Conservation (phyloP, 2,888 invertebrate species). For the Teleogryllus oceanicus region DNA sequence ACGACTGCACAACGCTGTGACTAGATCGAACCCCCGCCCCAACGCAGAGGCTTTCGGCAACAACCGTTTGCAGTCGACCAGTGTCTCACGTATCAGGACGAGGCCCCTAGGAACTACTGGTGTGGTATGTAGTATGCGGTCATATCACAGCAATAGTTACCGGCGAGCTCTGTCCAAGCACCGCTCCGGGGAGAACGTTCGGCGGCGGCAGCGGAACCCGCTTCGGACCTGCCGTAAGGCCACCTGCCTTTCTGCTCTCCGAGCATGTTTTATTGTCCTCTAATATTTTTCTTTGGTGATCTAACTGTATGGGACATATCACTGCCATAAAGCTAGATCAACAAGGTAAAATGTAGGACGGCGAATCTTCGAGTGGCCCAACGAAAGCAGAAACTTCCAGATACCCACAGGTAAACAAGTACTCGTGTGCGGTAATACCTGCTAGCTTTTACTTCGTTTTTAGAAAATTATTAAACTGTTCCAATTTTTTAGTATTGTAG, state of each 20-base stretch:
- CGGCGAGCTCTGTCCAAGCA: conserved; percentile 39
- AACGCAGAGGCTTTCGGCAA: conserved; percentile 29
- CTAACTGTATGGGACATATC: conserved; percentile 38
- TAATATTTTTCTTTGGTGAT: conserved; percentile 39
- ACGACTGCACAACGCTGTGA: conserved; percentile 44
- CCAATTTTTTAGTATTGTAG: no score
- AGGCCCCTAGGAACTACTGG: conserved; percentile 46
- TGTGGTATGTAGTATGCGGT: conserved; percentile 45
- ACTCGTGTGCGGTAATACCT: no score
- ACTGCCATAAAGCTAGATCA: conserved; percentile 39
- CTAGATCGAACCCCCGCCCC: conserved; percentile 52
- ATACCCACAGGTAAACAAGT: not conserved
- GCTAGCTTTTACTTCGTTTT: no score
- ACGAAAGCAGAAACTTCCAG: not conserved
- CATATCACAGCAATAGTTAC: conserved; percentile 50
- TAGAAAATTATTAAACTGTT: no score
- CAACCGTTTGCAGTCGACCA: not conserved
- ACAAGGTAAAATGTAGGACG: conserved; percentile 36
- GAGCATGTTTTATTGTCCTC: not conserved
- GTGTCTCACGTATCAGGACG: not conserved
- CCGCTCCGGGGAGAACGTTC: not conserved
- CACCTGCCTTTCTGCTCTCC: not conserved
- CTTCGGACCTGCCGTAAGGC: not conserved
- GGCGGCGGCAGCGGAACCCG: not conserved
- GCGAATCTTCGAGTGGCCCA: not conserved